Base-by-base conservation (phyloP, 2,113 vertebrate genomes). In the Romanogobio albipinnatus region DNA sequence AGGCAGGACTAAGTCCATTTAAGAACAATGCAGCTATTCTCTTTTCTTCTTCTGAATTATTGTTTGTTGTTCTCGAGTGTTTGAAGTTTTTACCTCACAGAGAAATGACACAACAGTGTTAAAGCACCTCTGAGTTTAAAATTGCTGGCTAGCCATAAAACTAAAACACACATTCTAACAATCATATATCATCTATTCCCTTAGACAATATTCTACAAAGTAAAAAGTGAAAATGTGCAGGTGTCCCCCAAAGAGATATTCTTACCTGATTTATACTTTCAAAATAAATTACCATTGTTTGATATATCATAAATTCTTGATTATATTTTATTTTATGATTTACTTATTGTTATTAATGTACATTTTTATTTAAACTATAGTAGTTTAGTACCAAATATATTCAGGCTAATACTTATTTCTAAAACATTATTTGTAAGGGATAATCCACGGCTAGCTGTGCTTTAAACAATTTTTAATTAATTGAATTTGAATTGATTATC, bases 21-120 rank as follows among this genome's bases (percentile, higher is more conserved):
- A 47, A 68, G 45, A 81, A 81, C 79, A 81, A 81, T 68, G 39
- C 45, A n/a, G 62, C 79, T 61, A 81, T 81, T 68, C 79, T 64
- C n/a, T 81, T 68, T 26, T 81, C 26, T 47, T 64, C 43, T 81
- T 81, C 45, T 53, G 62, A 53, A 81, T 68, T 53, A n/a, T 68
- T 81, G 45, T 81, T 68, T 81, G 79, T 81, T 68, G 62, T 68
- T 81, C 15, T 68, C 24, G 3, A 36, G 62, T 36, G 62, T 81
- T 81, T 81, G 79, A 81, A 81, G 79, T 81, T 61, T 24, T 80
- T 29, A 5, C 24, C 24, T n/a, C 26, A n/a, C 17, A 53, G 45
- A n/a, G 62, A 39, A 62, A 68, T 51, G 78, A 51, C 17, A 68
- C 11, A 24, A 45, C n/a, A 14, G n/a, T 51, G 39, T 49, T 76